These are phyloP conservation scores for Chalcis sispes DNA, from an alignment of 2,888 invertebrate genomes.

Conservation along the genomic window DNA sequence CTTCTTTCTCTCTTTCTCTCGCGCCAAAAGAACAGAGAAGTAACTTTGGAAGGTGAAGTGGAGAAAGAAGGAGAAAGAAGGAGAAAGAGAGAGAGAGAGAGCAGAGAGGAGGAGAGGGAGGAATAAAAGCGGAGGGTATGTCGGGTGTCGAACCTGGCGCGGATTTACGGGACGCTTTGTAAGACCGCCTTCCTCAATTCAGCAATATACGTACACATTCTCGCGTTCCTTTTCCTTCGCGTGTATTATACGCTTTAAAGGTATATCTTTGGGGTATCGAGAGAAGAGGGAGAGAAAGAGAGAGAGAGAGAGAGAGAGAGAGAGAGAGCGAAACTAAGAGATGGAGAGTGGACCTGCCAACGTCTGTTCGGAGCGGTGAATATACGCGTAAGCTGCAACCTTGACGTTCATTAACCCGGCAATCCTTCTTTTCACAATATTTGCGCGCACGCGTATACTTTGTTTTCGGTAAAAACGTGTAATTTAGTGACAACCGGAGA, in stretches of 20 bases:
- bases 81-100: conserved; percentile 59
- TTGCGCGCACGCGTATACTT: conserved; percentile 44
- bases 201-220: conserved; percentile 68
- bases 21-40: too few species aligned
- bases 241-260: conserved; percentile 33
- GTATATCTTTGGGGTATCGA: conserved; percentile 32
- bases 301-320: conserved; percentile 17
- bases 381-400: conserved; percentile 52
- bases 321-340: conserved; percentile 1
- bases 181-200: conserved; percentile 76
- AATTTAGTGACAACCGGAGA: not conserved
- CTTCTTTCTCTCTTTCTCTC: too few species aligned
- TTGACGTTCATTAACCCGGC: conserved; percentile 70
- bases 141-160: conserved; percentile 75
- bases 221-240: conserved; percentile 54
- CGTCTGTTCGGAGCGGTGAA: conserved; percentile 58
- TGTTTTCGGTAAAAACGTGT: conserved; percentile 2
- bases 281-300: conserved; percentile 58
- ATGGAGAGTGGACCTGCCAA: conserved; percentile 58
- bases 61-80: conserved; percentile 67
- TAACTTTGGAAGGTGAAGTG: conserved; percentile 25
- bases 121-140: conserved; percentile 73
- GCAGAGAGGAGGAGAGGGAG: too few species aligned
- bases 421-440: conserved; percentile 34
- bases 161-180: conserved; percentile 76